A percentile compares a stretch with the other conserved stretches of the same genome.
Evolutionary conservation across 1,140 invertebrate species (phyloP).

Genomic region (Phymorhynchus buccinoides): DNA sequence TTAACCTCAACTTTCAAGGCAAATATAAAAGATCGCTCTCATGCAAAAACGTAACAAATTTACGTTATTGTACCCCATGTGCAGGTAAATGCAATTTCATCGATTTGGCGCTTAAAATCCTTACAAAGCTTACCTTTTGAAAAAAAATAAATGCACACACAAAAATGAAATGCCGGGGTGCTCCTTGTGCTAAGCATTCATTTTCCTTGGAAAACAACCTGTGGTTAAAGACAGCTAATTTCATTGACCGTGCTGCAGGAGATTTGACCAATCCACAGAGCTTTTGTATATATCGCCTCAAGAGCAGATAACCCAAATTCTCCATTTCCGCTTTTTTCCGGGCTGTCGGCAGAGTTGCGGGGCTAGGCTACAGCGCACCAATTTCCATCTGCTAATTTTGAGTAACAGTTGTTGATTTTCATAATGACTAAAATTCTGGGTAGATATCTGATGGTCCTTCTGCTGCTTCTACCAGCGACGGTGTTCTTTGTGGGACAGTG

Average conservation of each 20-base stretch:
- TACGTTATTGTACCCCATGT: background rate
- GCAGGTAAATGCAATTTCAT: background rate
- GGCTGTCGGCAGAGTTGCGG: background rate
- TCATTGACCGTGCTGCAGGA: constrained; percentile 23
- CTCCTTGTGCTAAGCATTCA: constrained; percentile 14
- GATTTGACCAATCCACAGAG: constrained; percentile 11
- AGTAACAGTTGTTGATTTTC: background rate
- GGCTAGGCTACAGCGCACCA: background rate
- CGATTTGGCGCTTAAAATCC: background rate
- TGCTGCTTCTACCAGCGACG: constrained; percentile 18
- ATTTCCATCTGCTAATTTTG: background rate
- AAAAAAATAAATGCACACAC: constrained; percentile 25
- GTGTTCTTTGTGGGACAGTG: constrained; percentile 15
- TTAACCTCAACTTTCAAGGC: background rate
- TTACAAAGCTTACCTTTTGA: constrained; percentile 6
- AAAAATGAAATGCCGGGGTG: constrained; percentile 26
- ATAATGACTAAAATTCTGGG: background rate
- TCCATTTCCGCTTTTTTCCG: background rate
- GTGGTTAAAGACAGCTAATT: constrained; percentile 8
- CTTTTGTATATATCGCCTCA: background rate
- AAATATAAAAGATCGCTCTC: background rate
- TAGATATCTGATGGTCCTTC: constrained; percentile 2
- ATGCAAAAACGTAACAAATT: background rate
- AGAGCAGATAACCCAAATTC: background rate
- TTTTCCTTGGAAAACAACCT: constrained; percentile 18